Evolutionary conservation across 2,888 invertebrate genomes (phyloP).

Genomic region (Rhorus exstirpatorius): DNA sequence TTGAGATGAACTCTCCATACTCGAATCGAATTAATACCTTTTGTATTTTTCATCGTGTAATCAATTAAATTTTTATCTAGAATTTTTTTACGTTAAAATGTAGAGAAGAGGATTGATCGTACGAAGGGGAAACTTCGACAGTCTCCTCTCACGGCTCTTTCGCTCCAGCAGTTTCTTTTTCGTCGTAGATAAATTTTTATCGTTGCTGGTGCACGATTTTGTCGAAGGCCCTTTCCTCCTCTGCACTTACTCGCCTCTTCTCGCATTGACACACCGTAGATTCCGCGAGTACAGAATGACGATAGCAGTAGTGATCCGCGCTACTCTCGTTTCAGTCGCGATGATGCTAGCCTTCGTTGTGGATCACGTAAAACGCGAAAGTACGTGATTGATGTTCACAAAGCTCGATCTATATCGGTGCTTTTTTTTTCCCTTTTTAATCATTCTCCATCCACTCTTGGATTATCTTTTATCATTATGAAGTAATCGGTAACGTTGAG

Average conservation of each 20-base stretch:
- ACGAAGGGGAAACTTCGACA: background rate
- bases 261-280: background rate
- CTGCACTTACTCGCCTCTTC: conserved; percentile 13
- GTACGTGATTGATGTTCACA: conserved; percentile 61
- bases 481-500: conserved; percentile 52
- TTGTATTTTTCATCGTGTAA: background rate
- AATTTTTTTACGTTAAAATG: conserved; percentile 1
- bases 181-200: conserved; percentile 19
- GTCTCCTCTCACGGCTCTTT: conserved; percentile 14
- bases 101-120: conserved; percentile 1
- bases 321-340: conserved; percentile 26
- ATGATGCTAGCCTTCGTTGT: conserved; percentile 10
- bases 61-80: background rate
- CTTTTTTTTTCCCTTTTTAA: conserved; percentile 9
- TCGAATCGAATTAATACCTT: background rate
- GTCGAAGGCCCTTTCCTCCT: background rate
- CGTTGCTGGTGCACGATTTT: conserved; percentile 2
- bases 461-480: conserved; percentile 52
- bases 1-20: background rate
- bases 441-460: conserved; percentile 15
- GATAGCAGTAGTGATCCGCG: conserved; percentile 26
- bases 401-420: conserved; percentile 24
- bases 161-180: background rate
- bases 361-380: conserved; percentile 36
- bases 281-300: conserved; percentile 37